A percentile compares a stretch with the other conserved stretches of the same genome.
These are phyloP conservation scores for Solea senegalensis DNA, from an alignment of 2,113 vertebrate species.

Conservation along the genomic window DNA sequence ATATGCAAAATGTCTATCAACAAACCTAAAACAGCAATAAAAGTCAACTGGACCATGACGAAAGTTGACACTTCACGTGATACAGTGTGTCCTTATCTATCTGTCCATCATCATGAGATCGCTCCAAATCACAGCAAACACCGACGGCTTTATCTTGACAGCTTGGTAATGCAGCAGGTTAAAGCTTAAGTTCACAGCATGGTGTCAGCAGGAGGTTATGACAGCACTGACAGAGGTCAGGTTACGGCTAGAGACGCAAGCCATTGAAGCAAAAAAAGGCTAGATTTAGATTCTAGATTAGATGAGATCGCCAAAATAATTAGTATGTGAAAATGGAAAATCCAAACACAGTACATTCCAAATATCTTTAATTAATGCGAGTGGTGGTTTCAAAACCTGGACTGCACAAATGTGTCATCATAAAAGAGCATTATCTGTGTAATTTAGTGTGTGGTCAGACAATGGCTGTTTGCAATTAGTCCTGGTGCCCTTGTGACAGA, in stretches of 20 bases:
- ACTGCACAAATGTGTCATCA: conserved; percentile 22
- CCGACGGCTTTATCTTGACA: conserved; percentile 24
- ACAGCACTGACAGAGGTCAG: conserved; percentile 39
- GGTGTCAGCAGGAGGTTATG: conserved; percentile 67
- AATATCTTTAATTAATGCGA: not conserved
- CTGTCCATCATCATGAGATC: conserved; percentile 27
- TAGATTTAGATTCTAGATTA: too few species aligned
- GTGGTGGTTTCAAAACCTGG: not conserved
- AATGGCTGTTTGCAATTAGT: conserved; percentile 58
- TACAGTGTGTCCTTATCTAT: not conserved
- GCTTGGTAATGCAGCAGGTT: conserved; percentile 34
- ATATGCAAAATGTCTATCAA: not conserved
- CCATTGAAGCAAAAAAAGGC: conserved; percentile 10
- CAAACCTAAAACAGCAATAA: not conserved
- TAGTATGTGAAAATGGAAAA: not conserved
- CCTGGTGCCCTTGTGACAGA: conserved; percentile 49
- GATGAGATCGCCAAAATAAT: not conserved
- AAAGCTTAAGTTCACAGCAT: conserved; percentile 62
- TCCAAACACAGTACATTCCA: conserved; percentile 4
- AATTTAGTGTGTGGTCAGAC: conserved; percentile 50
- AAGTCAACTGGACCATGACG: not conserved
- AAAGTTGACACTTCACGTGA: not conserved
- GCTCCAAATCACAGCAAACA: conserved; percentile 8
- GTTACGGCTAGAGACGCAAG: conserved; percentile 47
- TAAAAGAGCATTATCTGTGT: conserved; percentile 38